A percentile compares a stretch with the other conserved stretches of the same genome.
These are phyloP conservation scores for Drosophila aldrichi DNA, from an alignment of 2,888 invertebrate species.

Conservation along the genomic window DNA sequence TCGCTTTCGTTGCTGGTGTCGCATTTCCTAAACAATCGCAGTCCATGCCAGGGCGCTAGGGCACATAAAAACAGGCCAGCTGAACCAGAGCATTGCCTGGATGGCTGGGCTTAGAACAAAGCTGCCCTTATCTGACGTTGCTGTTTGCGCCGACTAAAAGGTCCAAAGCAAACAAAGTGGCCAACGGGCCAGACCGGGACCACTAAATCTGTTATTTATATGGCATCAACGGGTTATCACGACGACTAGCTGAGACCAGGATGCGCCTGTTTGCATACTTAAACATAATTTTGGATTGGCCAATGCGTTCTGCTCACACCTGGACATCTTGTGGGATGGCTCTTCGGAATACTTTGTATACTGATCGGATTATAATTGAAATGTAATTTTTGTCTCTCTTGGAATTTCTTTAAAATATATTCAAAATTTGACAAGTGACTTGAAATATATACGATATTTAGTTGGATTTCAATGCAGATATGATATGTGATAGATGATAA, in stretches of 20 bases:
- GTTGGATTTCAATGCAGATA: no score
- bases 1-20: constrained; percentile 18
- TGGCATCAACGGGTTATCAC: constrained; percentile 67
- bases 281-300: constrained; percentile 27
- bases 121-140: constrained; percentile 53
- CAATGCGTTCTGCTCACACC: no score
- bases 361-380: not conserved
- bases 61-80: constrained; percentile 65
- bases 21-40: constrained; percentile 48
- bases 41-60: constrained; percentile 45
- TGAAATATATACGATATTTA: no score
- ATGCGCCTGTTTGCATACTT: constrained; percentile 51
- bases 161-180: constrained; percentile 69
- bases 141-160: constrained; percentile 40
- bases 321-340: no score
- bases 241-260: constrained; percentile 21
- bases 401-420: no score
- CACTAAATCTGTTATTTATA: constrained; percentile 78
- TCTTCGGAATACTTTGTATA: not conserved
- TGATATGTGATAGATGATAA: no score
- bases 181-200: constrained; percentile 47
- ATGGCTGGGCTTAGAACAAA: constrained; percentile 47
- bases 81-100: constrained; percentile 12
- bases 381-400: no score
- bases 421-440: no score